Base-by-base conservation (phyloP, 1,140 invertebrate genomes). In the Leptopilina boulardi region DNA sequence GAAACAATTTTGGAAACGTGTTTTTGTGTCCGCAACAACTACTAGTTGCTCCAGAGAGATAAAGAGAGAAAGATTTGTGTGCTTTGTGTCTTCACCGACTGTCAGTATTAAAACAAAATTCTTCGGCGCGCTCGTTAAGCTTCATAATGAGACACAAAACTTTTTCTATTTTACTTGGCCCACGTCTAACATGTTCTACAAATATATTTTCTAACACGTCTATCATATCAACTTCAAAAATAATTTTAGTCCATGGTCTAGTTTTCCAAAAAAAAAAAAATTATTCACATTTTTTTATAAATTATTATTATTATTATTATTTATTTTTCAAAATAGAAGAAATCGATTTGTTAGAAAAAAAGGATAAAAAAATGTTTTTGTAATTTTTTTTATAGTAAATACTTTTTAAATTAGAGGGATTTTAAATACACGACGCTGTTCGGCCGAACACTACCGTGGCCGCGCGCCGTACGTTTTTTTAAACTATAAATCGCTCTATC, bases 151-250 rank as follows among this genome's bases (percentile, higher is more conserved):
- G 59, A 66, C 11, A 34, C 11, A n/a, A n/a, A n/a, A 10, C 59
- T 66, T 66, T 66, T 66, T 66, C 59, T 66, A 66, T 66, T 66
- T 66, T 30, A 30, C 59, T 66, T 66, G 59, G 59, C 59, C 59
- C 26, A 15, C 59, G 11, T 15, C 21, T n/a, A 66, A 13, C 0
- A 66, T n/a, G n/a, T n/a, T 13, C 15, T n/a, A 66, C 23, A 66
- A 66, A 66, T 66, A 66, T 66, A 26, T 66, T 66, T n/a, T 13
- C 59, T 15, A n/a, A 30, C 59, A 66, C 59, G 13, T 15, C 23
- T 66, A 30, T 66, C 23, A 66, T 66, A 66, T 30, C 23, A 26
- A 23, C 26, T 66, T 23, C 15, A 2, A 66, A 66, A 66, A 66
- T 66, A 66, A 66, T 30, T 15, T 30, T n/a, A 15, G 13, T n/a